Evolutionary conservation across 2,797 vertebrate species (phyloP).

Genomic region (Pteronotus mesoamericanus): DNA sequence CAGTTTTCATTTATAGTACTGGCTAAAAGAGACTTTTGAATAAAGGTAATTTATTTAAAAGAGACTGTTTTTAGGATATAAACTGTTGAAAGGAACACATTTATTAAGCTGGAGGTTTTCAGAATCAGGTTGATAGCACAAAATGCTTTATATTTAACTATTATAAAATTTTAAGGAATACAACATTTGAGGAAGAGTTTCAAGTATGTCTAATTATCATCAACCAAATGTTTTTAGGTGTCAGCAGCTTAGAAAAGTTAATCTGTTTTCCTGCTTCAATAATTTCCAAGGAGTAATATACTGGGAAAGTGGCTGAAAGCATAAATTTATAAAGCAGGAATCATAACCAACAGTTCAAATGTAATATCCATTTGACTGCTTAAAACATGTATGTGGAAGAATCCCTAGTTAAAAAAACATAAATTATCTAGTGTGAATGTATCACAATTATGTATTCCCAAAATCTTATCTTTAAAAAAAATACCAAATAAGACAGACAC

Average conservation of each 20-base stretch:
- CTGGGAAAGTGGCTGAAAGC: background rate
- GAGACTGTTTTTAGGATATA: background rate
- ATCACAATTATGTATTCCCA: slow-evolving; percentile 62
- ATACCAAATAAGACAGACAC: slow-evolving; percentile 65
- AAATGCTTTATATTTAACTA: background rate
- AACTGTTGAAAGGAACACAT: background rate
- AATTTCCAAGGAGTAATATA: background rate
- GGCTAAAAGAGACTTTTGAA: background rate
- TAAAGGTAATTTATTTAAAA: background rate
- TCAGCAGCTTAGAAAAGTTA: background rate
- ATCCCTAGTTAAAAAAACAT: slow-evolving; percentile 34
- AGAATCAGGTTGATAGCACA: background rate
- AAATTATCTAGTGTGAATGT: slow-evolving; percentile 57
- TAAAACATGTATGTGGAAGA: slow-evolving; percentile 57
- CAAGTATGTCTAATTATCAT: background rate
- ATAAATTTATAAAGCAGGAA: slow-evolving; percentile 48
- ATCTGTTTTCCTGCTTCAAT: background rate
- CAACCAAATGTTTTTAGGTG: background rate
- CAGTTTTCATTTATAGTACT: slow-evolving; percentile 10
- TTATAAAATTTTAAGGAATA: background rate
- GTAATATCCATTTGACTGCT: slow-evolving; percentile 61
- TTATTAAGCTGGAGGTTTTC: background rate
- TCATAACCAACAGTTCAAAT: slow-evolving; percentile 41
- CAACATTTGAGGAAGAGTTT: background rate
- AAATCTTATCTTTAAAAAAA: slow-evolving; percentile 4